Percentiles rank a stretch among this genome's conserved stretches.
Evolutionary conservation across 2,888 invertebrate species (phyloP).

Genomic region (Pachycephus smyrnensis): DNA sequence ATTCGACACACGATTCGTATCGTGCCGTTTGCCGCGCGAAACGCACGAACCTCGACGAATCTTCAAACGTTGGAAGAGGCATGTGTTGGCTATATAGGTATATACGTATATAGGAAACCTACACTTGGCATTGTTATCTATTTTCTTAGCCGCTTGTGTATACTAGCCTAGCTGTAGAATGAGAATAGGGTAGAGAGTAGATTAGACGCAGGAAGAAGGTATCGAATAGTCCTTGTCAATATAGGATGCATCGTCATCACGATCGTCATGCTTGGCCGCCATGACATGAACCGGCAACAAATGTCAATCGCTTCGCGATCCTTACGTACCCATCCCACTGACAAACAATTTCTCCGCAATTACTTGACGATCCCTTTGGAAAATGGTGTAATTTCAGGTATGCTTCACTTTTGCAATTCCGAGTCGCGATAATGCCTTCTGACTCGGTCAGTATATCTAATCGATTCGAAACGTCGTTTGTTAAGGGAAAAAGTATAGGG

Average conservation of each 20-base stretch:
- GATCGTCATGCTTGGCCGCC: background rate
- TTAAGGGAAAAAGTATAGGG: conserved; percentile 7
- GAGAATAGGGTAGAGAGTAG: background rate
- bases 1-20: conserved; percentile 1
- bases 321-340: background rate
- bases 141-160: background rate
- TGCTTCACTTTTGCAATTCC: conserved; percentile 2
- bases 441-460: background rate
- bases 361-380: background rate
- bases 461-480: conserved; percentile 16
- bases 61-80: background rate
- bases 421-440: conserved; percentile 7
- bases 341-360: conserved; percentile 8
- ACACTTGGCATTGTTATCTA: background rate
- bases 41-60: background rate
- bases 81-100: background rate
- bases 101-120: background rate
- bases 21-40: background rate
- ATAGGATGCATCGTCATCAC: background rate
- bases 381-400: conserved; percentile 3
- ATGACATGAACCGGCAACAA: conserved; percentile 1
- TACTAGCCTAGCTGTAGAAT: background rate
- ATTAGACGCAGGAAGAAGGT: background rate
- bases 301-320: conserved; percentile 7
- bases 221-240: background rate